Percentiles rank a stretch among this genome's conserved stretches.
phyloP scores from a whole-genome alignment of 2,888 invertebrate species.

The Idaea dimidiata region DNA sequence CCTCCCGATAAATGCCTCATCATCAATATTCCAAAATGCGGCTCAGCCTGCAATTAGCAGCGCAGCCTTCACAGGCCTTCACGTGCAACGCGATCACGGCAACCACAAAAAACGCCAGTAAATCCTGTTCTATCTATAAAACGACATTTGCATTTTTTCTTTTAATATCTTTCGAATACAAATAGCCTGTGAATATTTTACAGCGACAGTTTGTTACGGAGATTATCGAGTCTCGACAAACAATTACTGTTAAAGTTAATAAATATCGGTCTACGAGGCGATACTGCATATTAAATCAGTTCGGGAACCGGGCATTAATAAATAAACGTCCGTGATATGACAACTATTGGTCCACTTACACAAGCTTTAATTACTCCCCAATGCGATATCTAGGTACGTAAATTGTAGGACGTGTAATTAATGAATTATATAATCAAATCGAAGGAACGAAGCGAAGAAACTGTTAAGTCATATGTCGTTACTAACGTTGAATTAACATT shows the following conservation, averaged over 20 bases:
- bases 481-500: conserved; percentile 25
- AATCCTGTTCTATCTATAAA: conserved; percentile 75
- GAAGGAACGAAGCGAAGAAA: conserved; percentile 29
- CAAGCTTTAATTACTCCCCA: conserved; percentile 62
- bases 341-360: conserved; percentile 58
- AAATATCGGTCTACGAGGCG: conserved; percentile 52
- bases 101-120: conserved; percentile 60
- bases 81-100: conserved; percentile 60
- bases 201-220: conserved; percentile 28
- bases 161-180: conserved; percentile 35
- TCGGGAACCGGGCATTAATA: conserved; percentile 54
- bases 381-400: conserved; percentile 44
- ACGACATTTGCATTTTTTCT: conserved; percentile 58
- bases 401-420: conserved; percentile 34
- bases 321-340: conserved; percentile 61
- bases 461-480: conserved; percentile 25
- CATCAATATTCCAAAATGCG: conserved; percentile 81
- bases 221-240: conserved; percentile 40
- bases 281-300: conserved; percentile 68
- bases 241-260: conserved; percentile 58
- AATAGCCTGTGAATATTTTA: conserved; percentile 24
- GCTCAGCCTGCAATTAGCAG: conserved; percentile 76
- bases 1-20: conserved; percentile 78
- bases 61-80: conserved; percentile 74
- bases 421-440: conserved; percentile 47